Percentiles rank a stretch among this genome's conserved stretches.
Evolutionary conservation across 2,113 vertebrate genomes (phyloP).

Genomic region (Sebastes schlegelii): DNA sequence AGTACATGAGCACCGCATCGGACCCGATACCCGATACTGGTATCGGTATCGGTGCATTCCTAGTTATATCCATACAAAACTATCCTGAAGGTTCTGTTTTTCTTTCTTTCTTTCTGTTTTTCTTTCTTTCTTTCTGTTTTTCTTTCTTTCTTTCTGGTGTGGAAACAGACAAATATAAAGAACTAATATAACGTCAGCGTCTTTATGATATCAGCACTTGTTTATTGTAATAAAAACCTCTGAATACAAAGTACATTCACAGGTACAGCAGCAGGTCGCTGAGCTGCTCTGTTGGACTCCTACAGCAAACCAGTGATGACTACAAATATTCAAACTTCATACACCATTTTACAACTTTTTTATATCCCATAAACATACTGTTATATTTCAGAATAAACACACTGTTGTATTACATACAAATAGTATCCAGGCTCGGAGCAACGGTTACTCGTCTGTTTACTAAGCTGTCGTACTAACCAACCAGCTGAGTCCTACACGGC

Average conservation of each 20-base stretch:
- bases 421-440: conserved; percentile 37
- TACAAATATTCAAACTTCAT: conserved; percentile 66
- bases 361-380: conserved; percentile 62
- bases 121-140: too few species aligned
- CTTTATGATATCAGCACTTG: conserved; percentile 63
- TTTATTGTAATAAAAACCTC: conserved; percentile 85
- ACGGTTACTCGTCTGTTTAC: conserved; percentile 32
- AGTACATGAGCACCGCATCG: too few species aligned
- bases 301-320: conserved; percentile 68
- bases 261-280: conserved; percentile 68
- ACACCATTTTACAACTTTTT: conserved; percentile 61
- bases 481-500: conserved; percentile 45
- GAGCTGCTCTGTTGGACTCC: conserved; percentile 63
- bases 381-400: conserved; percentile 58
- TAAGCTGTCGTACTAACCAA: conserved; percentile 37
- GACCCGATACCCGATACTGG: too few species aligned
- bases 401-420: conserved; percentile 61
- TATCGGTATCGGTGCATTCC: too few species aligned
- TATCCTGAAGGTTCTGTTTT: too few species aligned
- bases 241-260: conserved; percentile 87
- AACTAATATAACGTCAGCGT: too few species aligned
- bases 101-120: too few species aligned
- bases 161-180: not conserved
- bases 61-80: too few species aligned
- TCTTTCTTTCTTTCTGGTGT: too few species aligned